Percentiles rank a stretch among this genome's conserved stretches.
phyloP scores from a whole-genome alignment of 2,797 vertebrate genomes.

The Acanthopagrus latus region DNA sequence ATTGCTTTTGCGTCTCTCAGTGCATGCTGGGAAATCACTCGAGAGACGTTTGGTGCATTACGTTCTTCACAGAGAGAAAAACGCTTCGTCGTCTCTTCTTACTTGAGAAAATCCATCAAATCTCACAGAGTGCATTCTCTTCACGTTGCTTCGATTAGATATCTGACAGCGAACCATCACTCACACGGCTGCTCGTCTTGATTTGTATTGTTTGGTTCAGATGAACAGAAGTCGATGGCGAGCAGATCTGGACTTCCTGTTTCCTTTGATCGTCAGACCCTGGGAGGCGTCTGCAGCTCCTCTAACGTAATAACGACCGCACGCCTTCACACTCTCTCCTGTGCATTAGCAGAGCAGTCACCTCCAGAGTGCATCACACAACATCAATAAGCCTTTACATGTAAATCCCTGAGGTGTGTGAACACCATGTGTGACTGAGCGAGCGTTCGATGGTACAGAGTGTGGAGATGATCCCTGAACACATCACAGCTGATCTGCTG shows the following conservation, averaged over 20 bases:
- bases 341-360: background rate
- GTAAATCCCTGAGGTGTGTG: constrained; percentile 25
- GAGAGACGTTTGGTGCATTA: background rate
- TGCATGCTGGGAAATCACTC: constrained; percentile 19
- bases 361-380: background rate
- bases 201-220: constrained; percentile 8
- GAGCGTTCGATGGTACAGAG: constrained; percentile 2
- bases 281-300: constrained; percentile 7
- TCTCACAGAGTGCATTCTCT: constrained; percentile 16
- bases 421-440: constrained; percentile 12
- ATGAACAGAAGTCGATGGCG: background rate
- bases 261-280: background rate
- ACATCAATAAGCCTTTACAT: constrained; percentile 40
- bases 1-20: constrained; percentile 2
- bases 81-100: background rate
- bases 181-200: constrained; percentile 8
- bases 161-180: constrained; percentile 25
- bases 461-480: background rate
- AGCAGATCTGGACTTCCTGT: background rate
- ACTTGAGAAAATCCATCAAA: constrained; percentile 6
- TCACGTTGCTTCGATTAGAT: constrained; percentile 27
- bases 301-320: background rate
- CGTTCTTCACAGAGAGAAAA: background rate
- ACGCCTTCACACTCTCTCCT: constrained; percentile 3
- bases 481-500: background rate